Conservation (phyloP, 2,113 vertebrate species). For the Ochotona curzoniae region DNA sequence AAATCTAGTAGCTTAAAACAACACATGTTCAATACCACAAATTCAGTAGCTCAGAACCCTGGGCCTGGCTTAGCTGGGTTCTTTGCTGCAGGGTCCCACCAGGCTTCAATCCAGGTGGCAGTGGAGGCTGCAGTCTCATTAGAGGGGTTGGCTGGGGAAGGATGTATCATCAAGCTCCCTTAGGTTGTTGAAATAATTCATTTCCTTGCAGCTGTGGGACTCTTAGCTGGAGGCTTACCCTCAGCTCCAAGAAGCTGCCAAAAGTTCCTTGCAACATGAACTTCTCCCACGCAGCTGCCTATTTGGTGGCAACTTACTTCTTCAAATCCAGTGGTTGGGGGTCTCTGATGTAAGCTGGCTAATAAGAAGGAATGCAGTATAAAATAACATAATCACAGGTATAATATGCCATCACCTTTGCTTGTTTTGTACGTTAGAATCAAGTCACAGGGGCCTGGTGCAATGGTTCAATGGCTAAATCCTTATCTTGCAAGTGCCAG, state of each 20-base stretch:
- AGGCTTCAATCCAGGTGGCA: background rate
- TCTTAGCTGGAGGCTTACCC: background rate
- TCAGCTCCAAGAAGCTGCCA: background rate
- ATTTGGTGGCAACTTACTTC: background rate
- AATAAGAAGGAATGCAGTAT: background rate
- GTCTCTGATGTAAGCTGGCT: background rate
- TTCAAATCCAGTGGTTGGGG: background rate
- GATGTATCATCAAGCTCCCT: background rate
- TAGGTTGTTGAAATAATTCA: background rate
- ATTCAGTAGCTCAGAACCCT: background rate
- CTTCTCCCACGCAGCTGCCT: background rate
- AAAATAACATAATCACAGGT: background rate
- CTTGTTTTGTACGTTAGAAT: background rate
- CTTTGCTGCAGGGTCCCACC: background rate
- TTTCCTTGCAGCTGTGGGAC: conserved; percentile 5
- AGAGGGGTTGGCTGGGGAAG: background rate
- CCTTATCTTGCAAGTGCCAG: no score
- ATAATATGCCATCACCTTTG: background rate
- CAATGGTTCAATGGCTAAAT: no score
- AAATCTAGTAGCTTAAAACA: background rate
- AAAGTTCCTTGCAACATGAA: background rate
- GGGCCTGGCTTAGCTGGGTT: background rate
- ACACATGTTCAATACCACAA: background rate
- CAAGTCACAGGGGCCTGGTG: background rate
- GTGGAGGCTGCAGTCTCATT: background rate